Conservation (phyloP, 2,113 vertebrate genomes). For the Caracal caracal region DNA sequence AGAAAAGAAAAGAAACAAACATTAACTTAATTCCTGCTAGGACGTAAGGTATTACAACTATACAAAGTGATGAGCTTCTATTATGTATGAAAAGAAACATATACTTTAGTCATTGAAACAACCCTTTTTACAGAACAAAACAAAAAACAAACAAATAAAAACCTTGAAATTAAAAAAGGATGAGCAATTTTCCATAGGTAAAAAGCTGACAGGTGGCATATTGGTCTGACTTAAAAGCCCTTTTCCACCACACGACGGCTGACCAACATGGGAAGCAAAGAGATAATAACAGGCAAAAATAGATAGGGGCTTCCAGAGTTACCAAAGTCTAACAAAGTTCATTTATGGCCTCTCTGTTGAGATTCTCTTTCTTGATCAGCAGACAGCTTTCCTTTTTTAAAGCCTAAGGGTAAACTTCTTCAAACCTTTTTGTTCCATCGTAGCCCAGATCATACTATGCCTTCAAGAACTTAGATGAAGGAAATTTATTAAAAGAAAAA, state of each 20-base stretch:
- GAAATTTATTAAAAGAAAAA: background rate
- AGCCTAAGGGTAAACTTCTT: background rate
- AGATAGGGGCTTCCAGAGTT: background rate
- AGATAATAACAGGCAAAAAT: background rate
- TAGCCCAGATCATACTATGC: background rate
- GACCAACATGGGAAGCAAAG: background rate
- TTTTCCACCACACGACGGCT: background rate
- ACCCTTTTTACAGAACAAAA: background rate
- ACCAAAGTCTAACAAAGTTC: background rate
- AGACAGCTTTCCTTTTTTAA: background rate
- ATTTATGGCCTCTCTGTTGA: background rate
- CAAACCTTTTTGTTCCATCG: background rate
- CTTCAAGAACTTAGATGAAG: background rate
- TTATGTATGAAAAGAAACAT: background rate
- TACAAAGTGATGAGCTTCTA: background rate
- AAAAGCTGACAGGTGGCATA: background rate
- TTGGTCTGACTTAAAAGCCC: background rate
- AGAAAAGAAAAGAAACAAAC: background rate
- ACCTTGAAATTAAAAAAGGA: background rate
- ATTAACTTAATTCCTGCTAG: background rate
- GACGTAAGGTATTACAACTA: background rate
- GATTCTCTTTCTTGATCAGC: background rate
- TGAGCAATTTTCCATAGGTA: background rate
- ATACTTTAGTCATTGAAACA: background rate
- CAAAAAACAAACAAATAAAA: background rate